Evolutionary conservation across 2,797 vertebrate species (phyloP), one percentile per base, ranked within the genome.

Genomic region (Centroberyx gerrardi): DNA sequence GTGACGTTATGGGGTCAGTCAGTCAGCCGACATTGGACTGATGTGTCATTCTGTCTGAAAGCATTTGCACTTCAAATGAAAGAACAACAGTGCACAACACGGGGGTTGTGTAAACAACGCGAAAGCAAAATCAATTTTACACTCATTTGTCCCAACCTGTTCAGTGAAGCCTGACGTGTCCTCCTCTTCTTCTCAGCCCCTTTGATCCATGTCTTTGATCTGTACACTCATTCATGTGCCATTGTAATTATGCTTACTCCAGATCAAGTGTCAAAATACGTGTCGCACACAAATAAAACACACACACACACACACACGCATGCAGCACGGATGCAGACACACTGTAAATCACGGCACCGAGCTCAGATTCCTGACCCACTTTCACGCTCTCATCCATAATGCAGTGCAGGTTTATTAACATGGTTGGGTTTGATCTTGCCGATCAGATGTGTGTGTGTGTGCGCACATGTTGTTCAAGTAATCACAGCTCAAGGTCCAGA

Each of bases 111-210:
- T 28, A 44, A 51, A 42, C 15, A 22, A 13, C 7, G 27, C 18
- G 15, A 7, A 12, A 36, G 51, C 63, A 75, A 64, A 79, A 72
- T 36, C 49, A 0, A 53, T 73, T 75, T 67, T 71, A 66, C 61
- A 14, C 29, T 46, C 10, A 75, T 74, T 52, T 46, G 28, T 69
- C 13, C 36, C 29, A 63, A 62, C 69, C 14, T 38, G 33, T 60
- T 40, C 8, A 27, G 17, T 14, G 27, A 1, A 27, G 31, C 28
- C 4, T 55, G 36, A 55, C 29, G 31, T 38, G 48, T 22, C 66
- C 29, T 51, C 51, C 17, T 60, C 36, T 38, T 22, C 71, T 68
- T 51, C 17, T 17, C n/a, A 3, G 14, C 15, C 18, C 10, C 70
- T 44, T 80, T 1, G 64, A 78, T 83, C 38, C 8, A 12, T 17